These are phyloP conservation scores for Morelia viridis DNA, from an alignment of 2,797 vertebrate genomes.

Conservation along the genomic window DNA sequence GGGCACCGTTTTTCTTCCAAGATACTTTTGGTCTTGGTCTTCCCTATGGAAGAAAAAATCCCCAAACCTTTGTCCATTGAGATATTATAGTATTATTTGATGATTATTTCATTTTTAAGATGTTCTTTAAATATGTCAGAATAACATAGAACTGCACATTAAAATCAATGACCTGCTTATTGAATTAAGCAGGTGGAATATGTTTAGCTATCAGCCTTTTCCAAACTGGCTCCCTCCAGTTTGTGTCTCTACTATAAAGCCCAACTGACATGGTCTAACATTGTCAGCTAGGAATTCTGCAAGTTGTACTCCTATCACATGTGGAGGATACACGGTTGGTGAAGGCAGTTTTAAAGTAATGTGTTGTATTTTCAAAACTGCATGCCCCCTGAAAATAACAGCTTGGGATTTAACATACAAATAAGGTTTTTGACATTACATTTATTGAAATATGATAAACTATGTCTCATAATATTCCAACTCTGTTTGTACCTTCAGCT, in stretches of 20 bases:
- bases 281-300: too few species aligned
- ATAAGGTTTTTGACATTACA: neutral
- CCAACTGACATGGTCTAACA: too few species aligned
- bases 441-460: neutral
- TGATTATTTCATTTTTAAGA: neutral
- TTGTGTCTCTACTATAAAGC: neutral
- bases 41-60: constrained; percentile 75
- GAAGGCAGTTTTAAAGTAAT: too few species aligned
- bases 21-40: constrained; percentile 92
- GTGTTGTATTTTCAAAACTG: too few species aligned
- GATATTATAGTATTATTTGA: neutral
- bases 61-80: neutral
- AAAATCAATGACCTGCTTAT: neutral
- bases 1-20: constrained; percentile 88
- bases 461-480: neutral
- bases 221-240: neutral
- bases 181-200: neutral
- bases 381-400: neutral
- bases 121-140: neutral
- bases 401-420: neutral
- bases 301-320: too few species aligned
- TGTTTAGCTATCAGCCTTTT: neutral
- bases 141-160: neutral
- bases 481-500: neutral
- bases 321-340: too few species aligned